Percentiles rank a stretch among this genome's conserved stretches.
Conservation (phyloP, 2,113 vertebrate species). For the Tychaedon coryphoeus region DNA sequence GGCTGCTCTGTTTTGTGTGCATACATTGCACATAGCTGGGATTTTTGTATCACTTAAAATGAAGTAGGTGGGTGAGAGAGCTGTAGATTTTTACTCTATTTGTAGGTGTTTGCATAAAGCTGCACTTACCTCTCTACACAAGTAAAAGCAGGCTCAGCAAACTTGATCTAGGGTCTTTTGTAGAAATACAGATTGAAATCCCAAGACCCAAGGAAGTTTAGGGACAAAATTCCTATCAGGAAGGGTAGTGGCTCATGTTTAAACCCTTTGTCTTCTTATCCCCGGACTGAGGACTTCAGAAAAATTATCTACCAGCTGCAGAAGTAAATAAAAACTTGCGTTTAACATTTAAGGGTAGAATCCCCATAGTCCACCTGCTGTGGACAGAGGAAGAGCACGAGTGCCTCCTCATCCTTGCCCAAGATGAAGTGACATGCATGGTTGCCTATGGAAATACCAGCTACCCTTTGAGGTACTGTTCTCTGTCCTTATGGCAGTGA, state of each 20-base stretch:
- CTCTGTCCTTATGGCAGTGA: neutral
- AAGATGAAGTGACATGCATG: neutral
- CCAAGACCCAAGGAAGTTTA: neutral
- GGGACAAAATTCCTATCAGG: neutral
- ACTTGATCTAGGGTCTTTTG: neutral
- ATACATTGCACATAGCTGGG: neutral
- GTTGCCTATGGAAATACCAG: neutral
- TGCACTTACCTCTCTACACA: neutral
- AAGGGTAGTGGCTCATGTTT: neutral
- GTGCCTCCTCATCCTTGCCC: neutral
- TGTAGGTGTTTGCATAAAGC: neutral
- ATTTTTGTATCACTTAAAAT: conserved; percentile 11
- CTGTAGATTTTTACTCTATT: neutral
- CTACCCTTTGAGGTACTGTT: neutral
- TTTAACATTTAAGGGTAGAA: neutral
- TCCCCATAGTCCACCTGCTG: neutral
- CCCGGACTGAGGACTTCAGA: neutral
- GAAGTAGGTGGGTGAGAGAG: neutral
- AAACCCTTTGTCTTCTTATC: neutral
- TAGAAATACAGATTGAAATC: neutral
- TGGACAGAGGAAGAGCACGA: neutral
- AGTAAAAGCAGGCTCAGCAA: neutral
- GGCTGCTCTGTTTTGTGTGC: neutral
- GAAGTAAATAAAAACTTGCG: neutral
- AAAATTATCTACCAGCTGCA: neutral